Evolutionary conservation across 2,113 vertebrate genomes (phyloP).

Genomic region (Rhizomys pruinosus): DNA sequence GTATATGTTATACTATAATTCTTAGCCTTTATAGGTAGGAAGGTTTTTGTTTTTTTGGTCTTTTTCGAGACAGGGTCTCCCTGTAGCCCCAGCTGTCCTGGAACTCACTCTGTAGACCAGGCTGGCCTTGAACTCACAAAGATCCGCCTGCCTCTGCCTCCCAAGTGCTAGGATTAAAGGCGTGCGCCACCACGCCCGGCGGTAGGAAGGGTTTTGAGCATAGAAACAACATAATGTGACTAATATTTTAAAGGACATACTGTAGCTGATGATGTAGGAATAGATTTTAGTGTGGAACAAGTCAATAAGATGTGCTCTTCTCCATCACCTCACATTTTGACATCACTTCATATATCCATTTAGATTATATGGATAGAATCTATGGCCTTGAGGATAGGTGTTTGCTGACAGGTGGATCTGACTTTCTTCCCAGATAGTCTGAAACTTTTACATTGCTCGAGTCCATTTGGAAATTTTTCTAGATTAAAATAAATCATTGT

Average conservation of each 20-base stretch:
- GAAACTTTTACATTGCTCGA: neutral
- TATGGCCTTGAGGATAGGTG: neutral
- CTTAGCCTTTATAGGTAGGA: neutral
- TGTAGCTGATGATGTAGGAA: neutral
- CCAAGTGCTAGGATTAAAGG: no score
- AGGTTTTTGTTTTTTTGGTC: no score
- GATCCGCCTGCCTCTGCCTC: no score
- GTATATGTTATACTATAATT: neutral
- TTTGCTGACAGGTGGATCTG: neutral
- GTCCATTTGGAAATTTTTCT: slow-evolving; percentile 42
- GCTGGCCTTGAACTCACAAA: no score
- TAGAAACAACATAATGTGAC: neutral
- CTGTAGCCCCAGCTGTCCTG: no score
- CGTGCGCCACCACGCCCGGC: no score
- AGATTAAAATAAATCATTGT: slow-evolving; percentile 10
- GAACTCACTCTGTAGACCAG: no score
- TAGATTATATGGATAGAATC: slow-evolving; percentile 20
- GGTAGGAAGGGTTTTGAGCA: neutral
- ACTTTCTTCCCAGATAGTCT: neutral
- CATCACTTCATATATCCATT: neutral
- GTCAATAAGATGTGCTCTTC: neutral
- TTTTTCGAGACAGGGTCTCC: no score
- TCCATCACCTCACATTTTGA: neutral
- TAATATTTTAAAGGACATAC: neutral
- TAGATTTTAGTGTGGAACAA: neutral